These are phyloP conservation scores for Leptopilina clavipes DNA, from an alignment of 1,140 invertebrate genomes.

Conservation along the genomic window DNA sequence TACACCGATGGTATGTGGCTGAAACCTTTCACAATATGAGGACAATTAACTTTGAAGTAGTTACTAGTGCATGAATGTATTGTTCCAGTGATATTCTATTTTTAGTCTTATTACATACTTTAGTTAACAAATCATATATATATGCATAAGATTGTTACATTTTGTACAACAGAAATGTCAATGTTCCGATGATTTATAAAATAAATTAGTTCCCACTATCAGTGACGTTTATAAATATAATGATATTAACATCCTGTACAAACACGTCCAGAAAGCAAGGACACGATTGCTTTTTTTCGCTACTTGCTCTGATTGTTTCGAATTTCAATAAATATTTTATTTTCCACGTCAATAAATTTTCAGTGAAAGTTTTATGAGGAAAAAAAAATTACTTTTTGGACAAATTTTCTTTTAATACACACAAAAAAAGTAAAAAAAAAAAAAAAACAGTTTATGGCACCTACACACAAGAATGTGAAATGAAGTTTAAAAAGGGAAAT, in stretches of 20 bases:
- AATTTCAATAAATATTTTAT: not conserved
- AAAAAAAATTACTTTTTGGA: not conserved
- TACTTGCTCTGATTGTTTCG: not conserved
- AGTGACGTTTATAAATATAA: slow-evolving; percentile 11
- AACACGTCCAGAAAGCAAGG: slow-evolving; percentile 27
- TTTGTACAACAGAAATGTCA: not conserved
- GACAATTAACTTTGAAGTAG: slow-evolving; percentile 16
- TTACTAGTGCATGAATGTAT: slow-evolving; percentile 29
- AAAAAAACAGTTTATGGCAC: too few species aligned
- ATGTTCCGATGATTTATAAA: slow-evolving; percentile 16
- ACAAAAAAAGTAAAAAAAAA: too few species aligned
- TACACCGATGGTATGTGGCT: not conserved
- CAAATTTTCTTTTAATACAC: too few species aligned
- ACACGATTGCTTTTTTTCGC: not conserved
- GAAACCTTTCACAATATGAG: slow-evolving; percentile 26
- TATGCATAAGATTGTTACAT: not conserved
- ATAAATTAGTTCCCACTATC: slow-evolving; percentile 7
- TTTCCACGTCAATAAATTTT: not conserved
- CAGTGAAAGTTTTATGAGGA: not conserved
- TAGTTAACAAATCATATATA: slow-evolving; percentile 25
- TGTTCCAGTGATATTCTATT: slow-evolving; percentile 33
- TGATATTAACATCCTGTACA: slow-evolving; percentile 33
- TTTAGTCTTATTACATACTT: slow-evolving; percentile 7
- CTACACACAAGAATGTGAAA: not conserved
- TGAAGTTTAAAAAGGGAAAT: not conserved